These are phyloP conservation scores for Ectropis crepuscularia DNA, from an alignment of 2,888 invertebrate species.

Conservation along the genomic window DNA sequence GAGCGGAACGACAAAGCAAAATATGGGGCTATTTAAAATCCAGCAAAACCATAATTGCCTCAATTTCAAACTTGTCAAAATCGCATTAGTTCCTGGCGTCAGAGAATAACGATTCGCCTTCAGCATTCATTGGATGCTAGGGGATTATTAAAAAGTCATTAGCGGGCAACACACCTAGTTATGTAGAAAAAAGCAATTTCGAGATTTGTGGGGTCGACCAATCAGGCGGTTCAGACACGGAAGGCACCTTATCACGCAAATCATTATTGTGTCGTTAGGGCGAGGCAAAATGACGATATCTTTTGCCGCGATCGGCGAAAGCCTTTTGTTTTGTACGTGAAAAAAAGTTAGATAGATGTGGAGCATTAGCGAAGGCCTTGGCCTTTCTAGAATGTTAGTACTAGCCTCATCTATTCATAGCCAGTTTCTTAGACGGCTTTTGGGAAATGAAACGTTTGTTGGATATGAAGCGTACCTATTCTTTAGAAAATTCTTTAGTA, in stretches of 20 bases:
- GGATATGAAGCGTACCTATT: constrained; percentile 2
- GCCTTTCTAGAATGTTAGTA: constrained; percentile 27
- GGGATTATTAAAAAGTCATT: constrained; percentile 83
- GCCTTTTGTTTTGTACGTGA: constrained; percentile 50
- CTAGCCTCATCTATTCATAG: constrained; percentile 16
- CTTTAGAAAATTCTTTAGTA: background rate
- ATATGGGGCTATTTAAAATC: constrained; percentile 72
- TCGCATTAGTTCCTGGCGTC: constrained; percentile 77
- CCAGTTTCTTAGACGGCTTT: constrained; percentile 6
- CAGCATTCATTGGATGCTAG: constrained; percentile 74
- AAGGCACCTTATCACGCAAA: constrained; percentile 79
- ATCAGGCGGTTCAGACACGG: constrained; percentile 82
- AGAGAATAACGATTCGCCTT: constrained; percentile 67
- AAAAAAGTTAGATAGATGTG: constrained; percentile 38
- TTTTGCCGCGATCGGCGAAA: constrained; percentile 58
- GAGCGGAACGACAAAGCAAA: constrained; percentile 48
- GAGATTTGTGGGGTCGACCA: constrained; percentile 74
- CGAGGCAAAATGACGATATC: constrained; percentile 70
- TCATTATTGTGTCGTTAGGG: constrained; percentile 83
- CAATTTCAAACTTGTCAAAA: constrained; percentile 84
- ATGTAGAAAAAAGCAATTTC: constrained; percentile 79
- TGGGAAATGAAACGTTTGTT: constrained; percentile 8
- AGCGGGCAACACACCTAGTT: constrained; percentile 77
- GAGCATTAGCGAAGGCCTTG: constrained; percentile 33
- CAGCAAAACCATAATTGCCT: constrained; percentile 79